A percentile compares a stretch with the other conserved stretches of the same genome.
phyloP scores from a whole-genome alignment of 2,888 invertebrate genomes.

The Xanthia icteritia region DNA sequence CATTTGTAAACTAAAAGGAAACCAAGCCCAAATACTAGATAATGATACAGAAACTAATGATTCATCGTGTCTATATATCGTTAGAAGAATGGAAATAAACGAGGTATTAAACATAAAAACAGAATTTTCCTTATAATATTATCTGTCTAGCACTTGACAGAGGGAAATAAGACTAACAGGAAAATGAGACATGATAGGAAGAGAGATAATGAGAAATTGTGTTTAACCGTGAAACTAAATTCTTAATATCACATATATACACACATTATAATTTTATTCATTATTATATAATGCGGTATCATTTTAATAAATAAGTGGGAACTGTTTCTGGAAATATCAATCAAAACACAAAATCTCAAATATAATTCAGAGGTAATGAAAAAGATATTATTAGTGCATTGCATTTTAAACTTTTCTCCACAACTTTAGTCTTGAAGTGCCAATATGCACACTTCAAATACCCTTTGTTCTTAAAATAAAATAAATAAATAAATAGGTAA shows the following conservation, averaged over 20 bases:
- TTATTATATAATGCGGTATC: neutral
- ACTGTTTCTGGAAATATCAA: neutral
- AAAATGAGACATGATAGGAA: constrained; percentile 29
- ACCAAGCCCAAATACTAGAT: constrained; percentile 26
- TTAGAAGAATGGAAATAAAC: neutral
- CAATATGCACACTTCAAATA: neutral
- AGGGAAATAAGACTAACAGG: constrained; percentile 39
- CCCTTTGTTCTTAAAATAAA: neutral
- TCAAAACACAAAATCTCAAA: neutral
- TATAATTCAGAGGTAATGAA: neutral
- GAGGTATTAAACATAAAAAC: neutral
- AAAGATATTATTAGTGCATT: neutral
- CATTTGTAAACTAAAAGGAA: neutral
- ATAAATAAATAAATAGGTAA: too few relatives aligned
- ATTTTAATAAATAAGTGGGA: constrained; percentile 3
- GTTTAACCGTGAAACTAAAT: constrained; percentile 30
- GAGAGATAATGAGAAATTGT: constrained; percentile 35
- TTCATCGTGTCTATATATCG: neutral
- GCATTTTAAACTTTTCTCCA: neutral
- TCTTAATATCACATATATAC: constrained; percentile 14
- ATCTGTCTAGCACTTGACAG: constrained; percentile 33
- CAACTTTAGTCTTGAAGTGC: neutral
- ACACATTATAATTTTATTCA: too few relatives aligned
- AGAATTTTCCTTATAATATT: constrained; percentile 19
- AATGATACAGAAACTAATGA: neutral